A percentile compares a stretch with the other conserved stretches of the same genome.
phyloP scores from a whole-genome alignment of 2,113 vertebrate species.

The Smithornis capensis region DNA sequence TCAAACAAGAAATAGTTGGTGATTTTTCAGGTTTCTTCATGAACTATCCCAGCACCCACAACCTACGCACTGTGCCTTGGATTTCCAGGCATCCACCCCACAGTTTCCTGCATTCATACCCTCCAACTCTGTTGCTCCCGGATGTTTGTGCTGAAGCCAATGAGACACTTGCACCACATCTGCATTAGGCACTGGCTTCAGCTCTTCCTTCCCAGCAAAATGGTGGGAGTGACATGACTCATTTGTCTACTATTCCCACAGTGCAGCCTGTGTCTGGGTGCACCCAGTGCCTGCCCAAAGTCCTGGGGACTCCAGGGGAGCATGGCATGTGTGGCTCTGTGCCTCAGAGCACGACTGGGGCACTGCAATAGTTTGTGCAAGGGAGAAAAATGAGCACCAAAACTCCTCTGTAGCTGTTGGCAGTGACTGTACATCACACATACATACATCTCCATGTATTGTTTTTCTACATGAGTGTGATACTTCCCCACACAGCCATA shows the following conservation, averaged over 20 bases:
- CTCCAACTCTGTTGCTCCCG: neutral
- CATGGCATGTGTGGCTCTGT: fast-evolving
- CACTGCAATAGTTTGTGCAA: fast-evolving
- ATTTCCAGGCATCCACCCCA: neutral
- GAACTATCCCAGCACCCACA: neutral
- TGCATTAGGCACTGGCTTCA: neutral
- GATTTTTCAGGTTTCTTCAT: neutral
- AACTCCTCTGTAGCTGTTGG: neutral
- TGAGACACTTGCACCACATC: neutral
- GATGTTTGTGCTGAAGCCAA: neutral
- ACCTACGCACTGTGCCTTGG: neutral
- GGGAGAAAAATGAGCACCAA: neutral
- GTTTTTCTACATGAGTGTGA: fast-evolving
- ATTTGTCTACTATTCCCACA: fast-evolving
- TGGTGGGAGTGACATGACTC: neutral
- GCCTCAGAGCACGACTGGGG: neutral
- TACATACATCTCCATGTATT: fast-evolving
- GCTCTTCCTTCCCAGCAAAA: neutral
- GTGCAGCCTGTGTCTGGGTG: neutral
- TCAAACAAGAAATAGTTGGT: neutral
- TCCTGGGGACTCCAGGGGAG: neutral
- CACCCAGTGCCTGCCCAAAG: neutral
- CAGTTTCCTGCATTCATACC: neutral
- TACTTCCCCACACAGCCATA: neutral
- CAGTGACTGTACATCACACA: neutral